Percentiles rank a stretch among this genome's conserved stretches.
Conservation (phyloP, 2,113 vertebrate species). For the Aspiorhynchus laticeps region DNA sequence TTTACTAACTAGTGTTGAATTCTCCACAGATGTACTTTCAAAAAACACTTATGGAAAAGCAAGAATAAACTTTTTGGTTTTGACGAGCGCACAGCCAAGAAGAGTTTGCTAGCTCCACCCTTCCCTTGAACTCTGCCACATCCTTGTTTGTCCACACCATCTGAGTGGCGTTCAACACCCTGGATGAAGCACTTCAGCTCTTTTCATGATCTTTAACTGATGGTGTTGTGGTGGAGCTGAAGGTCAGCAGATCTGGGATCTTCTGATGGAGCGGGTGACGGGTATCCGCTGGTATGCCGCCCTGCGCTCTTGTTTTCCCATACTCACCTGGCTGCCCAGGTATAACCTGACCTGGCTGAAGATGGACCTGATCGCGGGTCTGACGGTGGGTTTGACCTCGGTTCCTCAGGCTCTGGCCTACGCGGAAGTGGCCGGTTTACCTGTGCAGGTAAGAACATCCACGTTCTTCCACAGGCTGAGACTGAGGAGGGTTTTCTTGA, state of each 20-base stretch:
- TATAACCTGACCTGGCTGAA: conserved; percentile 83
- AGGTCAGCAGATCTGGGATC: neutral
- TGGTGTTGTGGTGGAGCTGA: neutral
- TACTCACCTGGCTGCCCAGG: conserved; percentile 85
- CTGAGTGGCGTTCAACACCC: neutral
- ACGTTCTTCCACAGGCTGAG: neutral
- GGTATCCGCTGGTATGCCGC: conserved; percentile 54
- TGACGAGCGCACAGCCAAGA: neutral
- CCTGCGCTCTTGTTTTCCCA: conserved; percentile 75
- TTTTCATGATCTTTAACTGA: neutral
- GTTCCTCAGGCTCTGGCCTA: conserved; percentile 93
- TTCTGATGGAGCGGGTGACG: conserved; percentile 61
- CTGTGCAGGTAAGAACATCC: conserved; percentile 79
- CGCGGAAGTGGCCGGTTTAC: conserved; percentile 90
- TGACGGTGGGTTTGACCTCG: conserved; percentile 85
- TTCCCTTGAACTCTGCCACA: neutral
- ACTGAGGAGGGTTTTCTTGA: neutral
- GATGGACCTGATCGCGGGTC: conserved; percentile 85
- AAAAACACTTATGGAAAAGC: neutral
- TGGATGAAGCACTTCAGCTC: neutral
- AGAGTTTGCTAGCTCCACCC: neutral
- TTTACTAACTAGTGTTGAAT: neutral
- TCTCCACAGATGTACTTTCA: neutral
- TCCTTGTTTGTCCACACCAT: neutral
- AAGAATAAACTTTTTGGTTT: neutral